Evolutionary conservation across 2,113 vertebrate genomes (phyloP), one percentile per base, ranked within the genome.

Genomic region (Sapajus apella): DNA sequence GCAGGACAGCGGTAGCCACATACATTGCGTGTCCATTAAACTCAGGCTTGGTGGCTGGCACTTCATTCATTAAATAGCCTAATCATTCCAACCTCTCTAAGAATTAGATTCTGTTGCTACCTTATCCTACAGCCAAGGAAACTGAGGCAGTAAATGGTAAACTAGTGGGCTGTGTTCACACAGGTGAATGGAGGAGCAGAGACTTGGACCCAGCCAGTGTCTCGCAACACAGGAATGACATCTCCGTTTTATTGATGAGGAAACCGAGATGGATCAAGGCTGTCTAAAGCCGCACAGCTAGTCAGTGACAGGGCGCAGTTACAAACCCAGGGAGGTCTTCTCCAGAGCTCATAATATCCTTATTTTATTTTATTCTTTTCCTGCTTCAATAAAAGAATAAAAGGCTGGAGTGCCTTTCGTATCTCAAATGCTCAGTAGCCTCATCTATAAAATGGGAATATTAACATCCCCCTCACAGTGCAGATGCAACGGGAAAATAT

Each of bases 301-400:
- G 21, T 56, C 9, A 3, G 1, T 2, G 70, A 18, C 35, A 27
- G 61, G 32, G 27, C 64, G 6, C 35, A 45, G 47, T 35, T 16
- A 52, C 1, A 5, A 17, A 14, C 2, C 8, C 32, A 5, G 6
- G 20, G 6, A 0, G 27, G n/a, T 40, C 32, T 8, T 7, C 17
- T 50, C 43, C 3, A 7, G 23, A 40, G 16, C 6, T 35, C 47
- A 32, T 30, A 4, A 10, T 5, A 64, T 32, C 61, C 61, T 64
- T 64, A 64, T 32, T 64, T 64, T 3, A 64, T 64, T 64, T 64
- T 64, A 64, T 64, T 64, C 12, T 64, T 64, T 64, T 32, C 61
- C 61, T 64, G 27, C 2, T 27, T 64, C 61, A 64, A 32, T 30
- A 64, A 64, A 64, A 64, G 61, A 64, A 64, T 32, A 32, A 64